Conservation (phyloP, 2,113 vertebrate genomes). For the Petaurus breviceps region DNA sequence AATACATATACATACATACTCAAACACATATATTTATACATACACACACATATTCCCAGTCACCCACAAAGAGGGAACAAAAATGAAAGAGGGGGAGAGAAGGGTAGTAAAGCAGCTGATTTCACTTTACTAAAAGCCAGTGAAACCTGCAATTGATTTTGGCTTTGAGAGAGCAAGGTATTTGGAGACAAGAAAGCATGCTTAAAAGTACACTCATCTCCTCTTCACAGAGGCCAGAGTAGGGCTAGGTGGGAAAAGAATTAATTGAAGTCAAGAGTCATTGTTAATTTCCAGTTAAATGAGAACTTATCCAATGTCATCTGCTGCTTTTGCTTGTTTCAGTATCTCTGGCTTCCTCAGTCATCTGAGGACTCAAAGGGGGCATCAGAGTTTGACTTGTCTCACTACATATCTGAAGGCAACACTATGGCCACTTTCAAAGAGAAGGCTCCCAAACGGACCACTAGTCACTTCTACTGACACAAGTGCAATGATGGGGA, state of each 20-base stretch:
- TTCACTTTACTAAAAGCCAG: slow-evolving; percentile 75
- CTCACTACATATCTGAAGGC: not conserved
- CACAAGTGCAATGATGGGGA: not conserved
- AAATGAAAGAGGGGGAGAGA: not conserved
- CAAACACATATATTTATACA: not conserved
- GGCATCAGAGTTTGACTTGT: not conserved
- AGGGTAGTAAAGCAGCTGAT: slow-evolving; percentile 65
- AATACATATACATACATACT: slow-evolving; percentile 36
- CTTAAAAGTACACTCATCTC: slow-evolving; percentile 63
- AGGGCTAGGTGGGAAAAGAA: slow-evolving; percentile 41
- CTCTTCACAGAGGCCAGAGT: slow-evolving; percentile 52
- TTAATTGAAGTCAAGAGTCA: slow-evolving; percentile 59
- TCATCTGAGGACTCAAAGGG: not conserved
- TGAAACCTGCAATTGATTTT: slow-evolving; percentile 71
- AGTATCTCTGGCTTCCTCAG: not conserved
- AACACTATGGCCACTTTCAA: not conserved
- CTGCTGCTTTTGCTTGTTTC: too few relatives aligned
- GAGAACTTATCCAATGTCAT: slow-evolving; percentile 24
- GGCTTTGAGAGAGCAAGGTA: slow-evolving; percentile 67
- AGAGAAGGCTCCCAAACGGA: not conserved
- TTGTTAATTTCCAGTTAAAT: not conserved
- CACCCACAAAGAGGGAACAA: slow-evolving; percentile 54
- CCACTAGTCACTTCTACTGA: not conserved
- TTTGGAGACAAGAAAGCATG: slow-evolving; percentile 58
- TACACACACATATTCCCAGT: not conserved